Evolutionary conservation across 2,113 vertebrate genomes (phyloP), one percentile per base, ranked within the genome.

Genomic region (Chloebia gouldiae): DNA sequence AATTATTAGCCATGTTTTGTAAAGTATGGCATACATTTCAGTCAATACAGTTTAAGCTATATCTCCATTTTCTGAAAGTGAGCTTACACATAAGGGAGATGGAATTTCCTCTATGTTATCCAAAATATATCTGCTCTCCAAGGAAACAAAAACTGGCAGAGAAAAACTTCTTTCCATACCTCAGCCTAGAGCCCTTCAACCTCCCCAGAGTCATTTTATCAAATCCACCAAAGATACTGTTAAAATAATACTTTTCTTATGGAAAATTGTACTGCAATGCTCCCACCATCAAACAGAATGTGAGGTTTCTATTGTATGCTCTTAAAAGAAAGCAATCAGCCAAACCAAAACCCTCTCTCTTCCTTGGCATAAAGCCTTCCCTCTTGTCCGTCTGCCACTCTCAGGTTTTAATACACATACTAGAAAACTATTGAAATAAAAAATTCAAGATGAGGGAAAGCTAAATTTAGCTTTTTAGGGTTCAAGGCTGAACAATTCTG

Each of bases 101-200:
- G 31, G 72, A 96, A 88, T 94, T 94, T 96, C 84, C 76, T 40
- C 37, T 60, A 1, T 70, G 22, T 88, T 90, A 78, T 78, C 72
- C 76, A 88, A 88, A 95, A 81, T 76, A 82, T 22, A 49, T 42
- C 18, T 83, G n/a, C 81, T 93, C 82, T 96, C 93, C 72, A 92
- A 95, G 76, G 94, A 90, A 94, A 95, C 82, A 90, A 84, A 81
- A 94, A 25, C n/a, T 76, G 90, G 44, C 83, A 51, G 42, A 75
- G 68, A 81, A 75, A 66, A 53, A n/a, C 44, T 91, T 42, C 66
- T 94, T 94, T 88, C 69, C 31, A 17, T 88, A 64, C 30, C 40
- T 93, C 54, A 60, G 27, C 59, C 80, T 73, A 73, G 39, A 95
- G 30, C 17, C 54, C 23, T 72, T 47, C 33, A 82, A 31, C 25